phyloP scores from a whole-genome alignment of 2,113 vertebrate genomes.

The Apteryx owenii region DNA sequence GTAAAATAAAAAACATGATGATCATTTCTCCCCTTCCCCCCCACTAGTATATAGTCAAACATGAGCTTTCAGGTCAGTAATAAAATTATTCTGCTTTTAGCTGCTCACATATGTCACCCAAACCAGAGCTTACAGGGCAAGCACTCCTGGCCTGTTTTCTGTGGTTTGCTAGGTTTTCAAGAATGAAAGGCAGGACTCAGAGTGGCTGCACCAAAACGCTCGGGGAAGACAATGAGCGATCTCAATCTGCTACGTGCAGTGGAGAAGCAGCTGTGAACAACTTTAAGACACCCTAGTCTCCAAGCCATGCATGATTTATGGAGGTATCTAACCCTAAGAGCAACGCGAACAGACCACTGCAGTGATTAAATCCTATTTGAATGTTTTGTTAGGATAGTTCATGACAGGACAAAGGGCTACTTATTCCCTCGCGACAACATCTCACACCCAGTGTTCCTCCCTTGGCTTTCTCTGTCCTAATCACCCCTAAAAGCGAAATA shows the following conservation, averaged over 20 bases:
- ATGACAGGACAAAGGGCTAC: slow-evolving; percentile 70
- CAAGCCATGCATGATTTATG: slow-evolving; percentile 71
- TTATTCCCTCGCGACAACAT: slow-evolving; percentile 30
- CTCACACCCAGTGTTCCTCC: slow-evolving; percentile 14
- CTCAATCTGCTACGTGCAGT: not conserved
- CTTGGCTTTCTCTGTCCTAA: slow-evolving; percentile 45
- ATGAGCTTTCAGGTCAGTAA: not conserved
- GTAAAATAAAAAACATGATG: not conserved
- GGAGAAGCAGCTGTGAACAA: slow-evolving; percentile 51
- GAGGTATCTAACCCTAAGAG: slow-evolving; percentile 61
- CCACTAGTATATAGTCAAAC: not conserved
- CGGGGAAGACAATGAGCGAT: slow-evolving; percentile 34
- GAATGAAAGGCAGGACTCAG: not conserved
- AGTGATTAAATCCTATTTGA: slow-evolving; percentile 68
- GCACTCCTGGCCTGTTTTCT: slow-evolving; percentile 8
- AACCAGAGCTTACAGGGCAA: slow-evolving; percentile 4
- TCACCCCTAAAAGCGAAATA: slow-evolving; percentile 64
- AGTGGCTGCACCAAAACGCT: slow-evolving; percentile 13
- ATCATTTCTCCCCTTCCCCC: not conserved
- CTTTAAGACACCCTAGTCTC: slow-evolving; percentile 25
- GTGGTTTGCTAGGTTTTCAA: slow-evolving; percentile 41
- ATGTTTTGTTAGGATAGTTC: slow-evolving; percentile 67
- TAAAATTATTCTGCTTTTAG: slow-evolving; percentile 41
- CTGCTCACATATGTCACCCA: not conserved
- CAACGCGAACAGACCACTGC: slow-evolving; percentile 29